Percentiles rank a stretch among this genome's conserved stretches.
These are phyloP conservation scores for Calidris pygmaea DNA, from an alignment of 2,113 vertebrate species.

Conservation along the genomic window DNA sequence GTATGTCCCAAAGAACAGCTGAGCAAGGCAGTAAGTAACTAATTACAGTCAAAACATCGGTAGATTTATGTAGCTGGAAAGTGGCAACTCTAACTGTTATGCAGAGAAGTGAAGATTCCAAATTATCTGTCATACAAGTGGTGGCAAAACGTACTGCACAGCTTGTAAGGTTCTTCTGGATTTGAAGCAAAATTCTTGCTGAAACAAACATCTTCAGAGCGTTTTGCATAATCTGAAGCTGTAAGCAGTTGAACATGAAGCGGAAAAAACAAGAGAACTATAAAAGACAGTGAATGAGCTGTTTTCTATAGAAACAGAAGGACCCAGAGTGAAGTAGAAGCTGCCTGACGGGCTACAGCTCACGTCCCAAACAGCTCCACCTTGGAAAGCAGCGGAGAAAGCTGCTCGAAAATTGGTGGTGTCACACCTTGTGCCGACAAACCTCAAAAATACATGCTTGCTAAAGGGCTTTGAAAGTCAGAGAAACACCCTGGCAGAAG, in stretches of 20 bases:
- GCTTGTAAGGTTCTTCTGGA: background rate
- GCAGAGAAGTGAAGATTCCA: background rate
- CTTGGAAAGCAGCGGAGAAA: background rate
- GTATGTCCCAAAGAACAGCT: background rate
- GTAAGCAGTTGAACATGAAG: background rate
- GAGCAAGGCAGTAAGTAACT: background rate
- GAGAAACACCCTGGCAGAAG: background rate
- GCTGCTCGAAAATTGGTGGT: background rate
- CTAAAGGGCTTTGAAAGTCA: background rate
- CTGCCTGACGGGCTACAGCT: background rate
- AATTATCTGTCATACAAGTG: background rate
- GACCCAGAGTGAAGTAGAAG: background rate
- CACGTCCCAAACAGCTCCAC: background rate
- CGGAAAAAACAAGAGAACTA: background rate
- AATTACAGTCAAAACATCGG: background rate
- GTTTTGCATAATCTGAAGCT: conserved; percentile 20
- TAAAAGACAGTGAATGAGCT: background rate
- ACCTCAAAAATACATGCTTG: background rate
- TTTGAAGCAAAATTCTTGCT: background rate
- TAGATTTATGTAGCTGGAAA: background rate
- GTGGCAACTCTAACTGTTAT: background rate
- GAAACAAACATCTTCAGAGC: background rate
- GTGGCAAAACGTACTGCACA: background rate
- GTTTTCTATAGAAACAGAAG: background rate
- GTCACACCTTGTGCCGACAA: background rate